Base-by-base conservation (phyloP, 2,113 vertebrate species). In the Pheucticus melanocephalus region DNA sequence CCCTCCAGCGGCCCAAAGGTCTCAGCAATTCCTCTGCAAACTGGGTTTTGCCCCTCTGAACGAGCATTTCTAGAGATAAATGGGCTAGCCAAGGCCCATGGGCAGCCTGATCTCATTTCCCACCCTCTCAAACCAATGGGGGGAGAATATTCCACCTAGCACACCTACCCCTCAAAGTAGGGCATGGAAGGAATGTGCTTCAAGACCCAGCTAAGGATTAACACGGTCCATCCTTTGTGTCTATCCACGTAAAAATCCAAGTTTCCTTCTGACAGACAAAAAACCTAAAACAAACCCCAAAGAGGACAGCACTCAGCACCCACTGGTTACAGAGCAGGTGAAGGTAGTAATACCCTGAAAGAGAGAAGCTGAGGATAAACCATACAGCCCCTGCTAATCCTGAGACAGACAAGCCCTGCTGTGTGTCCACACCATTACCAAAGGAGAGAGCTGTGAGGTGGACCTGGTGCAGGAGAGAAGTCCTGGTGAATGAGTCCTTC, bases 101-200 rank as follows among this genome's bases (percentile, higher is more conserved):
- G 53, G 35, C 35, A 25, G 40, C 19, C 33, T 15, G 10, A 66
- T 44, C 21, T 56, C 44, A 75, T 40, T 47, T 66, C 65, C 30
- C 35, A 85, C n/a, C 33, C 54, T 81, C 63, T 33, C 7, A 15
- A 40, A 15, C 13, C 13, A 50, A 18, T 0, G 0, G 0, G 23
- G 22, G 47, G 30, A 65, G 28, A 70, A 40, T 33, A 82, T 24
- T 27, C 24, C 39, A 25, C 24, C 35, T 12, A n/a, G 45, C 48
- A 59, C 13, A n/a, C 42, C 82, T 11, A 60, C 14, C 39, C 40
- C 37, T 39, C 37, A n/a, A 78, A 44, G 68, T 1, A 66, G 15
- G 37, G 23, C 47, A 82, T 0, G 1, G 30, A 88, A 93, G 27
- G 18, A 92, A 92, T 50, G 45, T 53, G 50, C 39, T 90, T 88